phyloP scores from a whole-genome alignment of 2,113 vertebrate genomes.

The Cranoglanis bouderius region DNA sequence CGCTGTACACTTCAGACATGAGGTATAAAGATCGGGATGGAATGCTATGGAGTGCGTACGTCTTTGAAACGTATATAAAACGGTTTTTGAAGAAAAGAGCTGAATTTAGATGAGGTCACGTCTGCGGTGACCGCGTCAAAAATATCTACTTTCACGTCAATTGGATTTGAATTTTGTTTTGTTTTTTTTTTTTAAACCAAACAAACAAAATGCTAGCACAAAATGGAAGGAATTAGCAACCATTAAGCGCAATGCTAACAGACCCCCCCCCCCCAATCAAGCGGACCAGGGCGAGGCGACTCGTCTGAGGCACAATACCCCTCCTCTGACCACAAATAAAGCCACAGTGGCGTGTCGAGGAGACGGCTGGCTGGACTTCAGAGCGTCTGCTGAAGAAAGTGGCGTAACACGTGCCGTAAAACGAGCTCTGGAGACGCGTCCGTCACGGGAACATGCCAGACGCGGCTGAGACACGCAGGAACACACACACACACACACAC shows the following conservation, averaged over 20 bases:
- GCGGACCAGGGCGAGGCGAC: not conserved
- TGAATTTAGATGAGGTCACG: not conserved
- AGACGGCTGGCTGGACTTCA: constrained; percentile 28
- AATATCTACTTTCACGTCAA: not conserved
- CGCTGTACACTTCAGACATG: not conserved
- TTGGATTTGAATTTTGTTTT: not conserved
- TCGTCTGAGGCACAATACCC: not conserved
- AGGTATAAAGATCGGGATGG: not conserved
- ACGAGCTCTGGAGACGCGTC: not conserved
- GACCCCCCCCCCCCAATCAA: too few relatives aligned
- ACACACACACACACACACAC: not conserved
- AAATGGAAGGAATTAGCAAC: not conserved
- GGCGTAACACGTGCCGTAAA: not conserved
- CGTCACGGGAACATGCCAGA: not conserved
- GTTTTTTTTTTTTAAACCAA: not conserved
- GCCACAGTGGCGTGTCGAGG: not conserved
- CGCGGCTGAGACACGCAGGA: not conserved
- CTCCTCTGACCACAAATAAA: not conserved
- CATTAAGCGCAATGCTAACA: not conserved
- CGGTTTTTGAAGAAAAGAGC: not conserved
- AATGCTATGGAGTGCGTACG: not conserved
- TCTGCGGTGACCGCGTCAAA: not conserved
- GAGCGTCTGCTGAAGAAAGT: not conserved
- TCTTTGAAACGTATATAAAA: not conserved
- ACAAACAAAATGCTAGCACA: not conserved